Percentiles rank a stretch among this genome's conserved stretches.
Evolutionary conservation across 2,113 vertebrate genomes (phyloP).

Genomic region (Crotalus tigris): DNA sequence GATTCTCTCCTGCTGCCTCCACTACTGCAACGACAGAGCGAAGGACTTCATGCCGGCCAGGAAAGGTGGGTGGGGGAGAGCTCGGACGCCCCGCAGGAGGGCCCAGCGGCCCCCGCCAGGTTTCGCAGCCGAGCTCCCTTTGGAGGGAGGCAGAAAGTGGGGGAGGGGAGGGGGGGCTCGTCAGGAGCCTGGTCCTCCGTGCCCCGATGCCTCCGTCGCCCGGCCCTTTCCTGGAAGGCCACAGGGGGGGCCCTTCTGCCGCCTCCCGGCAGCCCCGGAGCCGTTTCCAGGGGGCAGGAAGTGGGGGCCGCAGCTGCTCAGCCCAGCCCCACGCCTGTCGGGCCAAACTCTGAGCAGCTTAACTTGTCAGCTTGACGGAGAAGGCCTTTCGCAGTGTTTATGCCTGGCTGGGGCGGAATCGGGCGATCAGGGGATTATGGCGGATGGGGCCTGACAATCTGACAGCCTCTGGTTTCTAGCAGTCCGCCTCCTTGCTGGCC

Average conservation of each 20-base stretch:
- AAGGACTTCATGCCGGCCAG: conserved; percentile 91
- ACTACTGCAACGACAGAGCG: conserved; percentile 97
- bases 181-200: not conserved
- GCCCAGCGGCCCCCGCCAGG: not conserved
- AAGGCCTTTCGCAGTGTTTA: conserved; percentile 80
- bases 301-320: conserved; percentile 71
- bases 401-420: conserved; percentile 78
- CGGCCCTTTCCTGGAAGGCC: not conserved
- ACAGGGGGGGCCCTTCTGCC: not conserved
- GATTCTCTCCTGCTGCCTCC: conserved; percentile 83
- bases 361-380: conserved; percentile 81
- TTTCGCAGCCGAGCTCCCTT: not conserved
- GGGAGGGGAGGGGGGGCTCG: too few relatives aligned
- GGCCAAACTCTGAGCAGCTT: conserved; percentile 78
- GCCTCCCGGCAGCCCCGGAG: not conserved
- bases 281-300: not conserved
- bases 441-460: conserved; percentile 81
- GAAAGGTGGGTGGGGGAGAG: conserved; percentile 73
- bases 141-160: not conserved
- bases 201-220: not conserved
- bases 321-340: conserved; percentile 73
- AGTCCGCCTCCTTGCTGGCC: conserved; percentile 74
- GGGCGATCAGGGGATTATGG: conserved; percentile 81
- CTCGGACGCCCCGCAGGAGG: not conserved
- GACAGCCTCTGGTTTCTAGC: conserved; percentile 85